phyloP scores from a whole-genome alignment of 2,888 invertebrate genomes.

The Rhabditophanes sp. region DNA sequence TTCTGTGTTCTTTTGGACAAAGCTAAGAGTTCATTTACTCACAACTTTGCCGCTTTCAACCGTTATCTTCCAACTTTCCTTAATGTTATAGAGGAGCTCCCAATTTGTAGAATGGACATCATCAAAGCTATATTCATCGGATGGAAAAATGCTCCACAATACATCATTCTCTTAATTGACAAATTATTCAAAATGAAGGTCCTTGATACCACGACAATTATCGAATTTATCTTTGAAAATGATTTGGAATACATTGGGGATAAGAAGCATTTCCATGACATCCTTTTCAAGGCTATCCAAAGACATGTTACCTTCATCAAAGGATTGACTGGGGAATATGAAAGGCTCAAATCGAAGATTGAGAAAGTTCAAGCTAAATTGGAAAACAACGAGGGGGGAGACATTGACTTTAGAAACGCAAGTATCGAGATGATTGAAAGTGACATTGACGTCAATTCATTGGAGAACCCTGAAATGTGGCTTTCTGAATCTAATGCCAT shows the following conservation, averaged over 20 bases:
- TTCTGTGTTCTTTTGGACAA: constrained; percentile 57
- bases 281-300: not conserved
- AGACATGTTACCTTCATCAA: not conserved
- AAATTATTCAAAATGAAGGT: constrained; percentile 92
- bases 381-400: not conserved
- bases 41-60: constrained; percentile 92
- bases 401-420: too few species aligned
- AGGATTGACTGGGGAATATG: not conserved
- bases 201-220: constrained; percentile 86
- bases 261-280: not conserved
- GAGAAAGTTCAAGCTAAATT: constrained; percentile 1
- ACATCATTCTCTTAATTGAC: constrained; percentile 57
- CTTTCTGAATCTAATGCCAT: not conserved
- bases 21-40: constrained; percentile 90
- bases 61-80: constrained; percentile 52
- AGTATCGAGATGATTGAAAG: too few species aligned
- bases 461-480: too few species aligned
- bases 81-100: constrained; percentile 4
- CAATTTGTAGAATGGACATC: not conserved
- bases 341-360: not conserved
- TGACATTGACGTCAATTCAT: too few species aligned
- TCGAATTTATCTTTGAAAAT: constrained; percentile 59
- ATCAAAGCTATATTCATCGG: not conserved
- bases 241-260: constrained; percentile 25
- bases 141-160: not conserved